These are phyloP conservation scores for Anaspis maculata DNA, from an alignment of 2,888 invertebrate genomes.

Conservation along the genomic window DNA sequence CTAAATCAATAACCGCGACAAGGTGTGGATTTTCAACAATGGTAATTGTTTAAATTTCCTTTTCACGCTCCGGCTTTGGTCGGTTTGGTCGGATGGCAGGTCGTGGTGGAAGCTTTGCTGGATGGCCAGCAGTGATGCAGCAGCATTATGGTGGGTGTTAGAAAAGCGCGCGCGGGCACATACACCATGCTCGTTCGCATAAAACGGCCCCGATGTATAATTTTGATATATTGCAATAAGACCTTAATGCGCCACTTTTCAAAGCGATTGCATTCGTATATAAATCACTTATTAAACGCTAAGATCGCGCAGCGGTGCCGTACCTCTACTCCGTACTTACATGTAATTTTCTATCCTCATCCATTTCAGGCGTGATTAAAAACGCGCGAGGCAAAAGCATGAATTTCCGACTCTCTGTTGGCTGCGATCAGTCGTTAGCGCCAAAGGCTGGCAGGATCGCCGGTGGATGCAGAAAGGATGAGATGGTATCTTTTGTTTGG, in stretches of 20 bases:
- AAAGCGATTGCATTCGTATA: slow-evolving; percentile 20
- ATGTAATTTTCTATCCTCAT: slow-evolving; percentile 23
- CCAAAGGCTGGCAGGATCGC: slow-evolving; percentile 11
- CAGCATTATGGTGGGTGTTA: too few species aligned
- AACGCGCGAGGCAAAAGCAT: slow-evolving; percentile 7
- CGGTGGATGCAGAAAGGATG: too few species aligned
- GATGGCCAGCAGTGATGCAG: too few species aligned
- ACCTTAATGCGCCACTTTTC: slow-evolving; percentile 21
- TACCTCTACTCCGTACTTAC: slow-evolving; percentile 11
- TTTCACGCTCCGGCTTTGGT: too few species aligned
- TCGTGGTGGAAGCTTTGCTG: too few species aligned
- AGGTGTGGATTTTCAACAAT: too few species aligned
- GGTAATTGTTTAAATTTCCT: too few species aligned
- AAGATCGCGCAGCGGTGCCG: slow-evolving; percentile 5
- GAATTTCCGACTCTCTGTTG: slow-evolving; percentile 11
- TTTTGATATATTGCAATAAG: slow-evolving; percentile 21
- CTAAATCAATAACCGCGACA: too few species aligned
- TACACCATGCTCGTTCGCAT: too few species aligned
- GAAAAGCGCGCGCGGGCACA: too few species aligned
- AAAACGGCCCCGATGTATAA: slow-evolving; percentile 20
- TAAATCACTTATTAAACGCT: slow-evolving; percentile 24
- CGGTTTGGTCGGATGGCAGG: too few species aligned
- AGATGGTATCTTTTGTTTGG: slow-evolving; percentile 12
- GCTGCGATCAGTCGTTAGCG: slow-evolving; percentile 7
- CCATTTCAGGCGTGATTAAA: slow-evolving; percentile 17